A percentile compares a stretch with the other conserved stretches of the same genome.
Evolutionary conservation across 35 echinoderm and acorn worm genomes (phyloP).

Genomic region (Lytechinus pictus): DNA sequence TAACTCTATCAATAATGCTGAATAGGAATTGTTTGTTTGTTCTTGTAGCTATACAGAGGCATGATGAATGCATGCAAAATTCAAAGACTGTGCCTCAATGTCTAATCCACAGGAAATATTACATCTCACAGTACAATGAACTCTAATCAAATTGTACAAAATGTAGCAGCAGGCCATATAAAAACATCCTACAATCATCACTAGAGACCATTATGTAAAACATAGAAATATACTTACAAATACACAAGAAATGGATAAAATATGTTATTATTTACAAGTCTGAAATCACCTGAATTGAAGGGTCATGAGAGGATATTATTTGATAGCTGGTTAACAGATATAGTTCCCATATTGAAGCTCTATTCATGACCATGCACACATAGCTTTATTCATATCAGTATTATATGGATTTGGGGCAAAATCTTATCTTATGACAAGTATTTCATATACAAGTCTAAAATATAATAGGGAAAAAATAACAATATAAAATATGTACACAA

Average conservation of each 20-base stretch:
- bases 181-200: not conserved
- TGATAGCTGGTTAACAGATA: not conserved
- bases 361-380: not conserved
- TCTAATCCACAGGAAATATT: not conserved
- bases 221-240: not conserved
- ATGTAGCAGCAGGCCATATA: not conserved
- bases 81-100: not conserved
- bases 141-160: not conserved
- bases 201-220: not conserved
- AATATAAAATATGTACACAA: not conserved
- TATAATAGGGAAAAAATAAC: not conserved
- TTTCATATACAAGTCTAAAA: not conserved
- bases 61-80: not conserved
- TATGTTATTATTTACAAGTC: not conserved
- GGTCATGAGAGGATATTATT: not conserved
- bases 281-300: not conserved
- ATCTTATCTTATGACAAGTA: not conserved
- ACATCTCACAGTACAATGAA: not conserved
- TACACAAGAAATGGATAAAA: not conserved
- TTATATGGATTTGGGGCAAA: not conserved
- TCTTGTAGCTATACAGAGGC: not conserved
- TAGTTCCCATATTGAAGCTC: not conserved
- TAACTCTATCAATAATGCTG: not conserved
- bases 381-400: not conserved
- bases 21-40: not conserved